phyloP scores from a whole-genome alignment of 1,140 invertebrate genomes.

The Pseudomyrmex gracilis region DNA sequence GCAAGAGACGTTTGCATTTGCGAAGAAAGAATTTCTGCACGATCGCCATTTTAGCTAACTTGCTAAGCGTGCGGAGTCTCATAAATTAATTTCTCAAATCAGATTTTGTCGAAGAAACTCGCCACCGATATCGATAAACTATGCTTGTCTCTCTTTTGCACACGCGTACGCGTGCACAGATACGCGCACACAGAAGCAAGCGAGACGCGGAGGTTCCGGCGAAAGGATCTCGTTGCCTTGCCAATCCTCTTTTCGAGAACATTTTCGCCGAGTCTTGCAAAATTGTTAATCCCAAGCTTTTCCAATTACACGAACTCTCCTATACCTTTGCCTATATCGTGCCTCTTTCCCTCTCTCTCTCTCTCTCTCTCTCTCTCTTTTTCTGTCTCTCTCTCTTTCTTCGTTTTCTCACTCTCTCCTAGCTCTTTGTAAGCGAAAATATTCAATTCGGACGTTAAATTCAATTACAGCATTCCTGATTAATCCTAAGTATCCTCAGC shows the following conservation, averaged over 20 bases:
- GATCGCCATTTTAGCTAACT: constrained; percentile 64
- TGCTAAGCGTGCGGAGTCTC: constrained; percentile 61
- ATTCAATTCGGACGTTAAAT: constrained; percentile 84
- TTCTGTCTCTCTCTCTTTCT: neutral
- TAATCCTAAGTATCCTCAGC: constrained; percentile 83
- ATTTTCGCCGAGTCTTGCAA: constrained; percentile 84
- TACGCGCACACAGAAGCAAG: constrained; percentile 3
- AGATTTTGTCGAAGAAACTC: constrained; percentile 72
- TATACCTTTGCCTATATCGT: constrained; percentile 33
- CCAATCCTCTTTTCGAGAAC: constrained; percentile 75
- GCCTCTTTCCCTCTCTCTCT: constrained; percentile 48
- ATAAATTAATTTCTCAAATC: constrained; percentile 78
- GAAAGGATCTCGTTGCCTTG: constrained; percentile 69
- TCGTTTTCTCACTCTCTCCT: constrained; percentile 66
- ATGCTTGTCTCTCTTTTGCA: constrained; percentile 62
- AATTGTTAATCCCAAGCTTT: constrained; percentile 85
- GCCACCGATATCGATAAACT: constrained; percentile 76
- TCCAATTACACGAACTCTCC: constrained; percentile 80
- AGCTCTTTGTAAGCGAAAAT: constrained; percentile 85
- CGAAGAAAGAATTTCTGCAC: constrained; percentile 67
- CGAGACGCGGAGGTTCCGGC: constrained; percentile 22
- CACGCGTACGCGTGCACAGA: neutral
- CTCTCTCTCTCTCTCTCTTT: constrained; percentile 55
- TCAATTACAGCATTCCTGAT: constrained; percentile 83
- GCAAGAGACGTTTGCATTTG: constrained; percentile 18